These are phyloP conservation scores for Polypedilum vanderplanki DNA, from an alignment of 1,140 invertebrate species.

Conservation along the genomic window DNA sequence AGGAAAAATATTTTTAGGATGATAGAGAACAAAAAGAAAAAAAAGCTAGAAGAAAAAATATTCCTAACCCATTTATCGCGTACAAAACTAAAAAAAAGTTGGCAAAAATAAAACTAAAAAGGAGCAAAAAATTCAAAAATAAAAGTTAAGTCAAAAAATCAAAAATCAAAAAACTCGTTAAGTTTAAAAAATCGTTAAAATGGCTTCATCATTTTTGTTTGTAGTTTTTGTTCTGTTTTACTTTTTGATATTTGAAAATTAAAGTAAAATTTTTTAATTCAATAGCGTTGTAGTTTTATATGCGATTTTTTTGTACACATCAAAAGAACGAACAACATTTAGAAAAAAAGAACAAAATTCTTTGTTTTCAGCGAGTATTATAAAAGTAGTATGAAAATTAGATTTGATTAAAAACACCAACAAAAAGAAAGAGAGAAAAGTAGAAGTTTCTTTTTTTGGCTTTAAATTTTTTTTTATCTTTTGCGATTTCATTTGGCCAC, in stretches of 20 bases:
- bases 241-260: neutral
- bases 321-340: slow-evolving; percentile 27
- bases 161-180: slow-evolving; percentile 19
- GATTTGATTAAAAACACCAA: slow-evolving; percentile 21
- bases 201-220: neutral
- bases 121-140: no score
- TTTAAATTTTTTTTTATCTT: slow-evolving; percentile 26
- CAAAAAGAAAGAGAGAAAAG: slow-evolving; percentile 29
- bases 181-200: slow-evolving; percentile 4
- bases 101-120: no score
- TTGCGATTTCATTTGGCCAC: slow-evolving; percentile 15
- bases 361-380: slow-evolving; percentile 27
- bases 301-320: neutral
- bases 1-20: neutral
- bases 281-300: slow-evolving; percentile 16
- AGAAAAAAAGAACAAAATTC: neutral
- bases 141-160: neutral
- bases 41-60: no score
- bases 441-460: slow-evolving; percentile 9
- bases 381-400: slow-evolving; percentile 18
- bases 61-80: no score
- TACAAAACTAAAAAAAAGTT: no score
- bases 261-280: neutral
- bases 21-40: neutral
- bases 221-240: neutral